Evolutionary conservation across 2,113 vertebrate genomes (phyloP).

Genomic region (Coptodon rendalli): DNA sequence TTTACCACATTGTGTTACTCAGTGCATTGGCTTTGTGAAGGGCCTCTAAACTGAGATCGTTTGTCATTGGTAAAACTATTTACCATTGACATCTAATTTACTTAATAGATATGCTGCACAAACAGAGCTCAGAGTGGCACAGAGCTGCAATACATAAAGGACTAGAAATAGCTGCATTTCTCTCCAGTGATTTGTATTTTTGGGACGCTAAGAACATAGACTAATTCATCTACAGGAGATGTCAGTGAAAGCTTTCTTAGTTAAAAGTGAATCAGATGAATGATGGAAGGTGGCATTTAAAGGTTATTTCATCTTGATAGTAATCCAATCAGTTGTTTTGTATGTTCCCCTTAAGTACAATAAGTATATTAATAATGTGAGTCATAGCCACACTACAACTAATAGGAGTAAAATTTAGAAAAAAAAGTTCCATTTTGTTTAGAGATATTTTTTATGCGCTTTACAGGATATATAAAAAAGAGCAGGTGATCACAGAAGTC

Average conservation of each 20-base stretch:
- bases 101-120: slow-evolving; percentile 51
- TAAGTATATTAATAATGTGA: background rate
- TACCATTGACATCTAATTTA: slow-evolving; percentile 58
- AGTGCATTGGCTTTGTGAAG: slow-evolving; percentile 18
- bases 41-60: slow-evolving; percentile 13
- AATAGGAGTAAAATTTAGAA: background rate
- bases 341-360: background rate
- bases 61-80: slow-evolving; percentile 56
- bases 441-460: background rate
- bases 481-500: background rate
- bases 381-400: background rate
- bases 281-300: background rate
- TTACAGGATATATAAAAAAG: background rate
- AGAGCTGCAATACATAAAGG: background rate
- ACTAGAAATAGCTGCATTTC: background rate
- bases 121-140: background rate
- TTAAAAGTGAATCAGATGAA: background rate
- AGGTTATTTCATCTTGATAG: background rate
- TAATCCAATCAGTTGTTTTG: background rate
- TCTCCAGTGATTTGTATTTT: background rate
- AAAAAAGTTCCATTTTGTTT: background rate
- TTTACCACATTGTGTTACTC: slow-evolving; percentile 42
- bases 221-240: background rate
- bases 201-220: background rate
- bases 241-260: background rate